A percentile compares a stretch with the other conserved stretches of the same genome.
These are phyloP conservation scores for Chelonia mydas DNA, from an alignment of 2,797 vertebrate genomes.

Conservation along the genomic window DNA sequence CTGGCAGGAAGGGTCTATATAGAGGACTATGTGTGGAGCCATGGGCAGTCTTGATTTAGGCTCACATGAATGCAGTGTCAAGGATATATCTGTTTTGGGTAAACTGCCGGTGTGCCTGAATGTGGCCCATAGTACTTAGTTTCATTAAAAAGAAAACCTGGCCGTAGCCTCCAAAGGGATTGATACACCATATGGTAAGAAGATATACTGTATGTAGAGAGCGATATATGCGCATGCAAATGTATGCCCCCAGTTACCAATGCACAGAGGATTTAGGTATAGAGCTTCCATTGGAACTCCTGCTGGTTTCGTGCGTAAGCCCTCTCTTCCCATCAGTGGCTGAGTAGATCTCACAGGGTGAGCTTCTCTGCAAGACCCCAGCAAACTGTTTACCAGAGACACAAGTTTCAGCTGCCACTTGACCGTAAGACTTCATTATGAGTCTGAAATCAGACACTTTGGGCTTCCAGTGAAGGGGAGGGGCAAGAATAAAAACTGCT, in stretches of 20 bases:
- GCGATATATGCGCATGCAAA: not conserved
- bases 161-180: slow-evolving; percentile 17
- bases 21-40: slow-evolving; percentile 27
- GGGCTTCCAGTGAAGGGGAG: not conserved
- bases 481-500: not conserved
- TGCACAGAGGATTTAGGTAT: rapidly evolving
- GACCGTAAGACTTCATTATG: not conserved
- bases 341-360: not conserved
- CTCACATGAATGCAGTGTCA: slow-evolving; percentile 38
- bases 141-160: slow-evolving; percentile 40
- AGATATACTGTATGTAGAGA: slow-evolving; percentile 42
- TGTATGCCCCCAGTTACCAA: not conserved
- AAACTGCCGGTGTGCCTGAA: slow-evolving; percentile 41
- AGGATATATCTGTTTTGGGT: slow-evolving; percentile 28
- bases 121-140: slow-evolving; percentile 12
- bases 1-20: not conserved
- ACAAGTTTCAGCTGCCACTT: not conserved
- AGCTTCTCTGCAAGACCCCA: not conserved
- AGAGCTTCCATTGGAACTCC: not conserved
- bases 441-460: not conserved
- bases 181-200: slow-evolving; percentile 56
- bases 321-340: not conserved
- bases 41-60: slow-evolving; percentile 23
- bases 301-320: not conserved
- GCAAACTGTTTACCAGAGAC: not conserved